phyloP scores from a whole-genome alignment of 1,140 invertebrate genomes.

The Frieseomelitta varia region DNA sequence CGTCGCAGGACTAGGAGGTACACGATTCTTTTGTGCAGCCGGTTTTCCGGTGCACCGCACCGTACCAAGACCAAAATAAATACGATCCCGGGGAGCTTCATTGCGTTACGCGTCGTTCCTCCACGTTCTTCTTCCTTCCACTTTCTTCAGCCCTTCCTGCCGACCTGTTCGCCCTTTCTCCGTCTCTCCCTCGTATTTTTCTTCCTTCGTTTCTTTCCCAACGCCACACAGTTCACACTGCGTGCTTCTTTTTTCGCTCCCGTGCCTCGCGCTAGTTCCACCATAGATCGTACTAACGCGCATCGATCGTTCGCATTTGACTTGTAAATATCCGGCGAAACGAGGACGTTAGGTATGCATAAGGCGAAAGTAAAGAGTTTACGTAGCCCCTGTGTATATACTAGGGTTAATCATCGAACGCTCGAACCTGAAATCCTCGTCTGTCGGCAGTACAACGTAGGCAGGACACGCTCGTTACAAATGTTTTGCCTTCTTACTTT shows the following conservation, averaged over 20 bases:
- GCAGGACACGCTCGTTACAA: too few species aligned
- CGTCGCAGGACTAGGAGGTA: conserved; percentile 10
- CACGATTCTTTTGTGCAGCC: conserved; percentile 48
- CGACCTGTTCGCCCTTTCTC: too few species aligned
- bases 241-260: neutral
- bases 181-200: neutral
- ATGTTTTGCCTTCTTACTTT: too few species aligned
- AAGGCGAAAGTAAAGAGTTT: conserved; percentile 60
- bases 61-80: conserved; percentile 42
- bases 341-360: conserved; percentile 56
- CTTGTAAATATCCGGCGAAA: conserved; percentile 64
- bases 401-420: neutral
- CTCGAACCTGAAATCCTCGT: neutral
- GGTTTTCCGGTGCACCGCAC: conserved; percentile 31
- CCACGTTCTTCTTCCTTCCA: neutral
- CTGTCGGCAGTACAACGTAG: too few species aligned
- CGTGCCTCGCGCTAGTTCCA: neutral
- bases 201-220: neutral
- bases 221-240: neutral
- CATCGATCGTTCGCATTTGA: conserved; percentile 65
- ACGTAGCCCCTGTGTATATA: conserved; percentile 9
- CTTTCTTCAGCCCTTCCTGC: neutral
- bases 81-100: conserved; percentile 25
- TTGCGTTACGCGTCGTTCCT: conserved; percentile 22
- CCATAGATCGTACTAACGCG: conserved; percentile 34